phyloP scores from a whole-genome alignment of 2,888 invertebrate genomes.

The Rhamnusium bicolor region DNA sequence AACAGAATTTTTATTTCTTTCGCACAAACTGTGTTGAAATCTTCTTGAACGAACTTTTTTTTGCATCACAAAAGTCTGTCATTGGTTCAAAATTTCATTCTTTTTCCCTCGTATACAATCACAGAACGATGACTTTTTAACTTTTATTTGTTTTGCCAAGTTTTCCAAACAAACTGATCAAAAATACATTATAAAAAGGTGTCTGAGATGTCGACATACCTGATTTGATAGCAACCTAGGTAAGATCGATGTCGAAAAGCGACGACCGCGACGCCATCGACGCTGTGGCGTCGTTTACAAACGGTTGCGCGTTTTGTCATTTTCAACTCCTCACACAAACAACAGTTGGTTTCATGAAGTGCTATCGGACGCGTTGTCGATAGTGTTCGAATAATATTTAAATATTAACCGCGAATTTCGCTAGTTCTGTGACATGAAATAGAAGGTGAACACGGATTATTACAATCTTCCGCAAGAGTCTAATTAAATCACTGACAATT shows the following conservation, averaged over 20 bases:
- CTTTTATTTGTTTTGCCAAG: background rate
- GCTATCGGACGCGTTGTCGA: conserved; percentile 34
- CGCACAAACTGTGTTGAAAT: background rate
- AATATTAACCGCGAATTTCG: conserved; percentile 34
- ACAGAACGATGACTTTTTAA: background rate
- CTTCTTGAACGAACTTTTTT: background rate
- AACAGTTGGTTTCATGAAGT: conserved; percentile 70
- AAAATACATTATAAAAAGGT: background rate
- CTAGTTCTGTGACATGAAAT: conserved; percentile 7
- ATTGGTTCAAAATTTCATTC: no score
- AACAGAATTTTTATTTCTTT: no score
- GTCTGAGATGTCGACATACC: conserved; percentile 46
- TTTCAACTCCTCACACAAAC: conserved; percentile 52
- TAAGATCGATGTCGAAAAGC: conserved; percentile 52
- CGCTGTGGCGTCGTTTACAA: conserved; percentile 54
- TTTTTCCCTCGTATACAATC: background rate
- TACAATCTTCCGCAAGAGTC: background rate
- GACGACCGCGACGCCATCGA: conserved; percentile 55
- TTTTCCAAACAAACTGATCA: background rate
- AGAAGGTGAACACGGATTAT: conserved; percentile 12
- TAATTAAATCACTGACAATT: background rate
- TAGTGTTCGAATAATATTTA: conserved; percentile 3
- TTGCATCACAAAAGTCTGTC: background rate
- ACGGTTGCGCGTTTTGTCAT: conserved; percentile 46
- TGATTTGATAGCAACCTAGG: conserved; percentile 42